Conservation (phyloP, 2,888 invertebrate genomes). For the Pilophorus perplexus region DNA sequence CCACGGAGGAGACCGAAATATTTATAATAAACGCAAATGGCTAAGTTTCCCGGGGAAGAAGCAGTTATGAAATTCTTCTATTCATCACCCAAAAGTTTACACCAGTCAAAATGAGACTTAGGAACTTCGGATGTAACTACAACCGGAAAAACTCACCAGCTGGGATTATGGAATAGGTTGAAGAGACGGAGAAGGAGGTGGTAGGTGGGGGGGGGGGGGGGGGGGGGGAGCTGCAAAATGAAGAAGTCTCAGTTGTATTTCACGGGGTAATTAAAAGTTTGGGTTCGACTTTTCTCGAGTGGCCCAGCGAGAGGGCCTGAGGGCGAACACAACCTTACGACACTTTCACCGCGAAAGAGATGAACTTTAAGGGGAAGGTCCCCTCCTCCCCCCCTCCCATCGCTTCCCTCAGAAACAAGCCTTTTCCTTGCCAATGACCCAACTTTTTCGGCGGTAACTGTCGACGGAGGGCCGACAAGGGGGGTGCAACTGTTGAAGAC, state of each 20-base stretch:
- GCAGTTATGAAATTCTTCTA: no score
- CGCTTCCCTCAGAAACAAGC: no score
- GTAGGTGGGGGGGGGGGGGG: not conserved
- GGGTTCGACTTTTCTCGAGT: slow-evolving; percentile 12
- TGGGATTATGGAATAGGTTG: not conserved
- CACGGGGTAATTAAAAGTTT: slow-evolving; percentile 38
- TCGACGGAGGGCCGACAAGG: not conserved
- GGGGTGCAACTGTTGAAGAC: slow-evolving; percentile 30
- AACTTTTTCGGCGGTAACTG: slow-evolving; percentile 27
- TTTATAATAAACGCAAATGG: no score
- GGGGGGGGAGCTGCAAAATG: slow-evolving; percentile 27
- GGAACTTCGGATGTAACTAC: slow-evolving; percentile 14
- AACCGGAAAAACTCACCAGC: no score
- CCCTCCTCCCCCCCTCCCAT: no score
- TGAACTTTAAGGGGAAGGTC: slow-evolving; percentile 22
- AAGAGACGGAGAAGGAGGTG: not conserved
- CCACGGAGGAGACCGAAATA: no score
- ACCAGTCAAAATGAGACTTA: no score
- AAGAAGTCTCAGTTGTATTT: slow-evolving; percentile 36
- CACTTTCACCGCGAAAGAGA: slow-evolving; percentile 35
- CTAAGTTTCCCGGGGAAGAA: no score
- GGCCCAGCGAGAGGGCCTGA: not conserved
- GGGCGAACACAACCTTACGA: slow-evolving; percentile 38
- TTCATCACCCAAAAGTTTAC: no score
- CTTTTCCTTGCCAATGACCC: slow-evolving; percentile 35